Evolutionary conservation across 2,888 invertebrate species (phyloP).

Genomic region (Plagodis pulveraria): DNA sequence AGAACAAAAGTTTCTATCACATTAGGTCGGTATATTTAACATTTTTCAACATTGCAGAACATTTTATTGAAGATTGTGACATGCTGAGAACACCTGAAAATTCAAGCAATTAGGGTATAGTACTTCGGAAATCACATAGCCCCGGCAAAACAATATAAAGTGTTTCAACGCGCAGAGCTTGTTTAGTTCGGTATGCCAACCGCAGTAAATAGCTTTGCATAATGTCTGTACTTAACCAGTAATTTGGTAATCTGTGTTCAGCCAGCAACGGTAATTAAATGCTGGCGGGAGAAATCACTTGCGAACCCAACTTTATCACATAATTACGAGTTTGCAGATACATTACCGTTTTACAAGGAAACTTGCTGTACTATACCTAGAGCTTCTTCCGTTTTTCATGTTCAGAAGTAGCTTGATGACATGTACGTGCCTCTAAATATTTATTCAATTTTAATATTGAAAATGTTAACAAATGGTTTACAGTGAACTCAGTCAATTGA

Average conservation of each 20-base stretch:
- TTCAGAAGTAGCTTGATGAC: too few relatives aligned
- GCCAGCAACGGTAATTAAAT: constrained; percentile 34
- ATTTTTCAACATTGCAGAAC: too few relatives aligned
- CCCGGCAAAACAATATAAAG: constrained; percentile 26
- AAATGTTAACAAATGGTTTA: too few relatives aligned
- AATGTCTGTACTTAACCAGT: constrained; percentile 33
- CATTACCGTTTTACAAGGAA: constrained; percentile 17
- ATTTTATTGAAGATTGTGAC: too few relatives aligned
- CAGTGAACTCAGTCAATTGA: too few relatives aligned
- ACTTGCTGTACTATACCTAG: neutral
- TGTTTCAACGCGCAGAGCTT: constrained; percentile 16
- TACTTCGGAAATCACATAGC: constrained; percentile 27
- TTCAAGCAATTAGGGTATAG: too few relatives aligned
- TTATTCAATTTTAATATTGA: too few relatives aligned
- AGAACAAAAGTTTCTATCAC: too few relatives aligned
- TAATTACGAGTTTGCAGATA: constrained; percentile 29
- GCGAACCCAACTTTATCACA: constrained; percentile 34
- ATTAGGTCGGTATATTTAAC: too few relatives aligned
- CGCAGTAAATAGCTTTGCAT: constrained; percentile 29
- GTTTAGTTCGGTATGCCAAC: constrained; percentile 28
- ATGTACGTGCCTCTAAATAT: too few relatives aligned
- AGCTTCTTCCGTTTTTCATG: neutral
- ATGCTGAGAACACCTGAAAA: too few relatives aligned
- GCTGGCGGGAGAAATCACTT: constrained; percentile 34
- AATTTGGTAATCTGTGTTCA: constrained; percentile 36